phyloP scores from a whole-genome alignment of 2,888 invertebrate genomes.

The Machimus atricapillus region DNA sequence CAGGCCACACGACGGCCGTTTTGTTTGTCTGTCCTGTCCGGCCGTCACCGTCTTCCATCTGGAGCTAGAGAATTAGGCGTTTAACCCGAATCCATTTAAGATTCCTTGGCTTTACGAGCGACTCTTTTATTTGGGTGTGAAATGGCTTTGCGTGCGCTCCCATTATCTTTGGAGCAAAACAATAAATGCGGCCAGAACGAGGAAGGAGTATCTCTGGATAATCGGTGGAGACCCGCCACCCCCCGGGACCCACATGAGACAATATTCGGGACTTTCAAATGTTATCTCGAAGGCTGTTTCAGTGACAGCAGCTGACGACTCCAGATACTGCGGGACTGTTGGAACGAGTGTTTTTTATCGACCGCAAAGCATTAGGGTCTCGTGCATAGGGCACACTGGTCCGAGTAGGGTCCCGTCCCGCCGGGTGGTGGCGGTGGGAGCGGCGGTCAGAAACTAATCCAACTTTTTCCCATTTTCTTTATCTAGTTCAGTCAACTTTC shows the following conservation, averaged over 20 bases:
- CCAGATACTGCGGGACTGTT: conserved; percentile 19
- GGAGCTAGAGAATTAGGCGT: conserved; percentile 26
- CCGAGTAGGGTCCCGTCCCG: not conserved
- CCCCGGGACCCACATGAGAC: conserved; percentile 12
- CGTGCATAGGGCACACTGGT: not conserved
- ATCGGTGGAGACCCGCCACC: not conserved
- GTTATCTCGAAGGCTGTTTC: conserved; percentile 33
- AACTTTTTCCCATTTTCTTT: conserved; percentile 34
- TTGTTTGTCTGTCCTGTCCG: not conserved
- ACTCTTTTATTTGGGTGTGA: conserved; percentile 37
- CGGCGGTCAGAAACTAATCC: conserved; percentile 35
- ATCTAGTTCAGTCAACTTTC: conserved; percentile 34
- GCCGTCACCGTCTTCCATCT: not conserved
- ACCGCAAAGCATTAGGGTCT: conserved; percentile 20
- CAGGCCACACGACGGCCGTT: not conserved
- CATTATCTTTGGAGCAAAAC: conserved; percentile 23
- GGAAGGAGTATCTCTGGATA: not conserved
- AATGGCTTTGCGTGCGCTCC: conserved; percentile 32
- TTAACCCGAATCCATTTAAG: conserved; percentile 36
- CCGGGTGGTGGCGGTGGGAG: not conserved
- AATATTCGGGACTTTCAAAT: conserved; percentile 14
- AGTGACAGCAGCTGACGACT: conserved; percentile 37
- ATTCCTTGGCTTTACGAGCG: conserved; percentile 22
- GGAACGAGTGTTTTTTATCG: conserved; percentile 34
- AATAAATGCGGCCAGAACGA: conserved; percentile 6